phyloP scores from a whole-genome alignment of 2,113 vertebrate genomes.

The Numida meleagris region DNA sequence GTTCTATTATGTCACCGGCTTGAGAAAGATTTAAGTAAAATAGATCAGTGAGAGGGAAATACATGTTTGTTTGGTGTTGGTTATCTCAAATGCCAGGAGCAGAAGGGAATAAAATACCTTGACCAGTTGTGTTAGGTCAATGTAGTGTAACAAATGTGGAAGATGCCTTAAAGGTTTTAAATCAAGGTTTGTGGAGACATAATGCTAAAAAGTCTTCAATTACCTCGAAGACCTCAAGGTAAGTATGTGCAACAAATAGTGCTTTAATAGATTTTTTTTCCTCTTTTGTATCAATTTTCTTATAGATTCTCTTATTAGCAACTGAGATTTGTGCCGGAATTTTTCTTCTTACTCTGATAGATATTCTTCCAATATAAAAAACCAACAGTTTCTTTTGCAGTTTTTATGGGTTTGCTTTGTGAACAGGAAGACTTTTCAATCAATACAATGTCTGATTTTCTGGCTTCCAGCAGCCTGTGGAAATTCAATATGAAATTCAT shows the following conservation, averaged over 20 bases:
- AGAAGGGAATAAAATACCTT: neutral
- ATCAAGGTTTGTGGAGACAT: neutral
- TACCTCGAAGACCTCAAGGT: neutral
- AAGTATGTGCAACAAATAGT: neutral
- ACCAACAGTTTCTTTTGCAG: neutral
- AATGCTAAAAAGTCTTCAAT: neutral
- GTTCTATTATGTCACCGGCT: neutral
- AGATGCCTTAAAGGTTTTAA: neutral
- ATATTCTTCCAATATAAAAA: neutral
- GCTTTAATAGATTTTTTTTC: neutral
- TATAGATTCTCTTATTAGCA: neutral
- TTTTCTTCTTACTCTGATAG: neutral
- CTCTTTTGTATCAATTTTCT: neutral
- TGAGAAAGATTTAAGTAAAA: neutral
- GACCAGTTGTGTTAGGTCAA: neutral
- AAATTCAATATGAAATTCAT: neutral
- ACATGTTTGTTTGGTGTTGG: neutral
- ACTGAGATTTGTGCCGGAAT: neutral
- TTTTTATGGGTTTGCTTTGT: neutral
- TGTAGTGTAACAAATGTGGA: neutral
- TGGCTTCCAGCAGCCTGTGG: neutral
- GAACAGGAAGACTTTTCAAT: neutral
- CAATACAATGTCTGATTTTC: neutral
- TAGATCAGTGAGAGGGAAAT: neutral
- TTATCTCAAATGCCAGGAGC: neutral